Evolutionary conservation across 2,888 invertebrate genomes (phyloP), one percentile per base, ranked within the genome.

Genomic region (Lacanobia wlatinum): DNA sequence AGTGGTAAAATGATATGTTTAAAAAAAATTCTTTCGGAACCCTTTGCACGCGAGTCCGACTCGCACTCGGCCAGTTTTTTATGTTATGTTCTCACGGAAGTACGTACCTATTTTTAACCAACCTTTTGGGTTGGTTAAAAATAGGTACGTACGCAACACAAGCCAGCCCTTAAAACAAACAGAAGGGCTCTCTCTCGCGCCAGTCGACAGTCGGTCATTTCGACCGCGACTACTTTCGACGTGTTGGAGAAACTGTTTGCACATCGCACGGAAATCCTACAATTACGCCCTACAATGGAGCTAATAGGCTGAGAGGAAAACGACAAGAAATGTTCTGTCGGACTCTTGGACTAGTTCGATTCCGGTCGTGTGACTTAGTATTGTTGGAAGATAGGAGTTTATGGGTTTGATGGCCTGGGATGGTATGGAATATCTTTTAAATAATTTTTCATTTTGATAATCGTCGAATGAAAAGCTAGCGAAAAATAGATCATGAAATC

Each of bases 211-310:
- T 71, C 62, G 82, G 72, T 68, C 82, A 78, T 78, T 82, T 82
- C 50, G 58, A 62, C 43, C 28, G 56, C 55, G 52, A 66, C 78
- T 23, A 82, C 82, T 80, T 80, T 80, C 79, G 14, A 79, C 73
- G 63, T 67, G 71, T 59, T 12, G 68, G 81, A 69, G 81, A 81
- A 83, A 83, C 70, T 79, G 63, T 81, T 83, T 83, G 74, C 71
- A 75, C 81, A 81, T 79, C 74, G 83, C 53, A 81, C 88, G 90
- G 90, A 91, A 91, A 91, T 92, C 89, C 88, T 89, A 91, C 90
- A 86, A 90, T 91, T 90, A 89, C 83, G 87, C 85, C 88, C 89
- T 87, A 90, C 88, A 87, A 89, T 87, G 79, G 56, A 55, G 23
- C 28, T 76, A 77, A 77, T 77, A 53, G 72, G 50, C 55, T 34